A percentile compares a stretch with the other conserved stretches of the same genome.
phyloP scores from a whole-genome alignment of 2,797 vertebrate species.

The Percopsis omiscomaycus region DNA sequence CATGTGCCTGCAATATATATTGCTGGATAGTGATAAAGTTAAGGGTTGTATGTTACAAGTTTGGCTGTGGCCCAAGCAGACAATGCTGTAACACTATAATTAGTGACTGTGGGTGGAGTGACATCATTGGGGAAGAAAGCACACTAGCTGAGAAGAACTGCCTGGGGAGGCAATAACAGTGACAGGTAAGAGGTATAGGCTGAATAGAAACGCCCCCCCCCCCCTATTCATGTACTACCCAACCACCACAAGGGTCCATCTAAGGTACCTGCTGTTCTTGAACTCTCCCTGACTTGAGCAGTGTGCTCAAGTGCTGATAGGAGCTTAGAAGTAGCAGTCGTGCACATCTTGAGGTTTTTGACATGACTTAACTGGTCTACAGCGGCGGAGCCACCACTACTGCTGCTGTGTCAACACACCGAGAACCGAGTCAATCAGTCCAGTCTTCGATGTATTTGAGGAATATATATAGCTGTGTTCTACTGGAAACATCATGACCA shows the following conservation, averaged over 20 bases:
- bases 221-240: constrained; percentile 4
- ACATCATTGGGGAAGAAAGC: constrained; percentile 31
- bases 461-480: constrained; percentile 1
- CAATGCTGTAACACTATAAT: constrained; percentile 18
- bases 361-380: neutral
- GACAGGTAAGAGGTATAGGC: neutral
- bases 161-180: constrained; percentile 12
- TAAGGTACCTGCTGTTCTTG: constrained; percentile 30
- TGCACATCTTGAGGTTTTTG: constrained; percentile 56
- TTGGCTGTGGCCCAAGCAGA: constrained; percentile 30
- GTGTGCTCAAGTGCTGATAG: constrained; percentile 54
- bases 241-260: constrained; percentile 11
- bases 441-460: too few relatives aligned
- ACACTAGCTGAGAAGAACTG: constrained; percentile 6
- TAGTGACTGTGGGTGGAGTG: constrained; percentile 21
- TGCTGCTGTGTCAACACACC: constrained; percentile 1
- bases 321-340: constrained; percentile 63
- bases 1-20: constrained; percentile 12
- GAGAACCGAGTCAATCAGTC: too few relatives aligned
- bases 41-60: constrained; percentile 28
- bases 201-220: neutral
- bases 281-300: constrained; percentile 38
- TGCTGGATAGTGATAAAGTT: constrained; percentile 20
- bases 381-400: constrained; percentile 38
- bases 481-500: too few relatives aligned